Conservation (phyloP, 2,797 vertebrate genomes). For the Pelodytes ibericus region DNA sequence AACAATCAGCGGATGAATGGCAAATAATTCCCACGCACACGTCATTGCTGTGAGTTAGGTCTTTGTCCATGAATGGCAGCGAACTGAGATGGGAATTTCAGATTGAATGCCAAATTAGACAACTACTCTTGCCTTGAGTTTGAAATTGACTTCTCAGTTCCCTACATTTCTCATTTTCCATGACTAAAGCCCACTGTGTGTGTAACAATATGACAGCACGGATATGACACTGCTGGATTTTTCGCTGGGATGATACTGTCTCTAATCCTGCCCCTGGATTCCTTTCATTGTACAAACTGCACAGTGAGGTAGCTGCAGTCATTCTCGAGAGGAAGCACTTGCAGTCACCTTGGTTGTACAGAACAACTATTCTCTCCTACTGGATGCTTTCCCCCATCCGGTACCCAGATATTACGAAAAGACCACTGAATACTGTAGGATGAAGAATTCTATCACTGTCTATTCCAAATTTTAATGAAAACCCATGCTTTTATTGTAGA, state of each 20-base stretch:
- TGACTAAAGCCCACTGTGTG: too few species aligned
- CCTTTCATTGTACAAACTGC: background rate
- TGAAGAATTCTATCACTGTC: background rate
- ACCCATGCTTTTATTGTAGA: conserved; percentile 5
- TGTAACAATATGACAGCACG: too few species aligned
- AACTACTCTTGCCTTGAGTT: too few species aligned
- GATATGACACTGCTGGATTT: too few species aligned
- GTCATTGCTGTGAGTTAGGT: too few species aligned
- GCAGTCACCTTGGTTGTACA: background rate
- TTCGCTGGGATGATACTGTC: background rate
- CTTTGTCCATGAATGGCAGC: too few species aligned
- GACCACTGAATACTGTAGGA: background rate
- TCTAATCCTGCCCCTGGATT: background rate
- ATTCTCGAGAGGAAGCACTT: background rate
- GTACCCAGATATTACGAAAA: background rate
- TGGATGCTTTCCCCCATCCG: background rate
- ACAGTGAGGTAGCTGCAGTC: background rate
- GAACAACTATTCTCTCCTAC: background rate
- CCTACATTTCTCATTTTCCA: too few species aligned
- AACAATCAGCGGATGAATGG: too few species aligned
- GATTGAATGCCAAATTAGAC: too few species aligned
- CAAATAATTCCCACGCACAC: too few species aligned
- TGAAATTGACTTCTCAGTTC: too few species aligned
- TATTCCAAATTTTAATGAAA: background rate
- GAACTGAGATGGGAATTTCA: too few species aligned